Conservation (phyloP, 2,797 vertebrate species). For the Halcyon chelicuti region DNA sequence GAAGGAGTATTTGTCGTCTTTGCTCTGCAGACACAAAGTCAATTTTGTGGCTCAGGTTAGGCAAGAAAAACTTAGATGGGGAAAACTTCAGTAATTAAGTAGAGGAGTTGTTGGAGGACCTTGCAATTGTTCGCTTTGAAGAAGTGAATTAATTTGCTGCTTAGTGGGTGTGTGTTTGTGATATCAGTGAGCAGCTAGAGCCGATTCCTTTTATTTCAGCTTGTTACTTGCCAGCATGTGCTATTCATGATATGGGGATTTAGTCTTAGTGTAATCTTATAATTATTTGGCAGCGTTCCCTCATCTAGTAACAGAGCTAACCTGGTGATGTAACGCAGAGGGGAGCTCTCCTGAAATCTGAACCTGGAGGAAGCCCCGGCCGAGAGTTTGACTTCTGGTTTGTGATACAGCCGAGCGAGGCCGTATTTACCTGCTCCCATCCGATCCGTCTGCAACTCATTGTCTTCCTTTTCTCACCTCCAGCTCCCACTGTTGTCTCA, state of each 20-base stretch:
- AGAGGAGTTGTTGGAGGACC: constrained; percentile 1
- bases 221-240: constrained; percentile 37
- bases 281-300: constrained; percentile 47
- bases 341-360: background rate
- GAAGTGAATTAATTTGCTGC: constrained; percentile 48
- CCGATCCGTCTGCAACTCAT: rapidly evolving
- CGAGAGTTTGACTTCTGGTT: background rate
- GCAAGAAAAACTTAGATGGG: background rate
- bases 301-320: background rate
- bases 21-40: background rate
- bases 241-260: constrained; percentile 28
- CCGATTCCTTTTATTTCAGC: constrained; percentile 38
- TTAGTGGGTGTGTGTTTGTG: constrained; percentile 33
- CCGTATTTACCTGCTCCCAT: background rate
- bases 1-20: background rate
- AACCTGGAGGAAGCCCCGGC: background rate
- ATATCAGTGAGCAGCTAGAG: constrained; percentile 25
- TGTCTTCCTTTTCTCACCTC: background rate
- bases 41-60: background rate
- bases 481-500: background rate
- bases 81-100: background rate
- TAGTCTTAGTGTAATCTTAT: constrained; percentile 40
- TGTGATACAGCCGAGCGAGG: background rate
- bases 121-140: background rate
- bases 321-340: background rate